phyloP scores from a whole-genome alignment of 2,797 vertebrate genomes.

The Allobates femoralis region DNA sequence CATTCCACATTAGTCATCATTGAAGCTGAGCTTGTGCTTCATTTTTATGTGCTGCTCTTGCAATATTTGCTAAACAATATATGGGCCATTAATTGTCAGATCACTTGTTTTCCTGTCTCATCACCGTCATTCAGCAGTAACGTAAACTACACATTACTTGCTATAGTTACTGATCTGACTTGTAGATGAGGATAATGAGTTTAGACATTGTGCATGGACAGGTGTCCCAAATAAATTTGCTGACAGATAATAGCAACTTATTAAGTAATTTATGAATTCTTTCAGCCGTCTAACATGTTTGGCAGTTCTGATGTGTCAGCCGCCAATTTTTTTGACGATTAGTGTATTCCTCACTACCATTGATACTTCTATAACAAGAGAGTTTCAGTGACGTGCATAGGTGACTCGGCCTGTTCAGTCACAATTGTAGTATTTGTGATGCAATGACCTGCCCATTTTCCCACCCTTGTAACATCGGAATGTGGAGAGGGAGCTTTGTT shows the following conservation, averaged over 20 bases:
- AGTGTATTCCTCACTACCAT: conserved; percentile 13
- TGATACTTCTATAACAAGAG: conserved; percentile 38
- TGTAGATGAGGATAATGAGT: conserved; percentile 9
- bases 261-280: conserved; percentile 37
- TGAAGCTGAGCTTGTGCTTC: background rate
- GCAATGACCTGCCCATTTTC: conserved; percentile 13
- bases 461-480: conserved; percentile 47
- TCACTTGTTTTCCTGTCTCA: background rate
- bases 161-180: background rate
- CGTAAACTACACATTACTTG: background rate
- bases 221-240: conserved; percentile 29
- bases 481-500: conserved; percentile 49
- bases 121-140: conserved; percentile 1
- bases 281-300: conserved; percentile 38
- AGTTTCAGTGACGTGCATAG: conserved; percentile 38
- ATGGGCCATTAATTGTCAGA: background rate
- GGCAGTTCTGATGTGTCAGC: conserved; percentile 26
- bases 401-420: conserved; percentile 47
- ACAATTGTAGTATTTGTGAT: conserved; percentile 33
- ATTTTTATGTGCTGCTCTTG: background rate
- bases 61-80: background rate
- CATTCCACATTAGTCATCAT: conserved; percentile 15
- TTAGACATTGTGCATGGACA: conserved; percentile 5
- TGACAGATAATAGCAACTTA: conserved; percentile 23
- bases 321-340: background rate